A percentile compares a stretch with the other conserved stretches of the same genome.
Evolutionary conservation across 2,797 vertebrate genomes (phyloP).

Genomic region (Fringilla coelebs): DNA sequence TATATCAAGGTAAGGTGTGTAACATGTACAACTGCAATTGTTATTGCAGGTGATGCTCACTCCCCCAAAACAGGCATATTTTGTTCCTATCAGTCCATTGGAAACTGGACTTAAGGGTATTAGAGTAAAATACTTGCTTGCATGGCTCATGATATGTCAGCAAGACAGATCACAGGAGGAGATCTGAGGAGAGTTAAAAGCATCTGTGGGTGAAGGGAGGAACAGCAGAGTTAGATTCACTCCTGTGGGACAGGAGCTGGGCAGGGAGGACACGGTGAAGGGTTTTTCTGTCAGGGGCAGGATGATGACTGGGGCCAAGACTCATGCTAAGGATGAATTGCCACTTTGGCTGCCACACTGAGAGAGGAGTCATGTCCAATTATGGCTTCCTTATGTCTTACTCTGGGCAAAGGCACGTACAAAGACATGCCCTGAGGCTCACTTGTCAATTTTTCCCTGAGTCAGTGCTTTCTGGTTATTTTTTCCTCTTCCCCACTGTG

Average conservation of each 20-base stretch:
- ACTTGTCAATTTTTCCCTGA: neutral
- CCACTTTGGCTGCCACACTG: neutral
- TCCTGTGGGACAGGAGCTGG: neutral
- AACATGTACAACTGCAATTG: neutral
- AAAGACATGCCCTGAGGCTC: neutral
- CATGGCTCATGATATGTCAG: neutral
- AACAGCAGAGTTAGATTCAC: neutral
- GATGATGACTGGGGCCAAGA: neutral
- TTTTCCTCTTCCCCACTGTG: fast-evolving
- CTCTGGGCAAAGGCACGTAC: neutral
- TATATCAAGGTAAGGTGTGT: conserved; percentile 65
- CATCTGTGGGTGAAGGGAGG: neutral
- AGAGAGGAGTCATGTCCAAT: neutral
- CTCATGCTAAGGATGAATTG: neutral
- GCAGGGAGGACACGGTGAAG: neutral
- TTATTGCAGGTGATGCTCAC: neutral
- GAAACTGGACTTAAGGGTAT: neutral
- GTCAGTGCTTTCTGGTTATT: neutral
- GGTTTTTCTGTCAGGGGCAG: neutral
- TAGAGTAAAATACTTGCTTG: neutral
- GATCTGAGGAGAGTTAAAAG: neutral
- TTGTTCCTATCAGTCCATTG: neutral
- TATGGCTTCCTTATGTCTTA: neutral
- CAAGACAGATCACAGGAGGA: neutral
- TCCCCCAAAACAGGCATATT: neutral